Conservation (phyloP, 2,797 vertebrate species). For the Sebastes kiyomatsui region DNA sequence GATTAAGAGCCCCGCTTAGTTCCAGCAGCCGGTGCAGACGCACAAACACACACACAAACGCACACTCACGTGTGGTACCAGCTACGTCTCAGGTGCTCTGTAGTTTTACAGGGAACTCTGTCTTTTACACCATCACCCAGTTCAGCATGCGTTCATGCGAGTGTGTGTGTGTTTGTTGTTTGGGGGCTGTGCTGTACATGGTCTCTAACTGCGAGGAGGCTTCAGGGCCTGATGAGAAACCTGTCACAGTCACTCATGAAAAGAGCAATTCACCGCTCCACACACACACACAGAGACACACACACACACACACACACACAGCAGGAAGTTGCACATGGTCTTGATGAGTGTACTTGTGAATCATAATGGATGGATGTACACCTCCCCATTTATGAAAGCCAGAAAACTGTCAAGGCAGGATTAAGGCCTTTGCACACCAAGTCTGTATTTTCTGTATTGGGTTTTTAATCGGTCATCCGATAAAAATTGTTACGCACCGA, state of each 20-base stretch:
- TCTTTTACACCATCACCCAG: conserved; percentile 17
- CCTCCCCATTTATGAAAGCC: conserved; percentile 1
- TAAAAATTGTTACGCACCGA: no score
- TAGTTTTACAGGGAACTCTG: conserved; percentile 42
- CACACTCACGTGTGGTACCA: conserved; percentile 23
- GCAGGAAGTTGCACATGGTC: conserved; percentile 1
- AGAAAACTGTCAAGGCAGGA: not conserved
- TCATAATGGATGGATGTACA: conserved; percentile 21
- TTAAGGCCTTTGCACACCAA: no score
- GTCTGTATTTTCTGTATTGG: no score
- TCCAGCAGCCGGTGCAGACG: conserved; percentile 75
- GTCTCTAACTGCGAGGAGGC: conserved; percentile 56
- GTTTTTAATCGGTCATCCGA: no score
- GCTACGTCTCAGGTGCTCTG: conserved; percentile 6
- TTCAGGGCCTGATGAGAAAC: conserved; percentile 69
- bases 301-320: conserved; percentile 22
- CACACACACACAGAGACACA: conserved; percentile 16
- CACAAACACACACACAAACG: conserved; percentile 62
- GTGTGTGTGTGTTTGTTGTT: conserved; percentile 39
- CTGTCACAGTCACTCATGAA: conserved; percentile 75
- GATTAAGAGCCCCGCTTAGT: conserved; percentile 84
- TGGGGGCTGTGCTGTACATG: conserved; percentile 38
- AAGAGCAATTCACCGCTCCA: conserved; percentile 67
- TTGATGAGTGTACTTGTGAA: conserved; percentile 39
- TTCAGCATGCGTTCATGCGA: conserved; percentile 23